A percentile compares a stretch with the other conserved stretches of the same genome.
These are phyloP conservation scores for Melipona beecheii DNA, from an alignment of 2,888 invertebrate genomes.

Conservation along the genomic window DNA sequence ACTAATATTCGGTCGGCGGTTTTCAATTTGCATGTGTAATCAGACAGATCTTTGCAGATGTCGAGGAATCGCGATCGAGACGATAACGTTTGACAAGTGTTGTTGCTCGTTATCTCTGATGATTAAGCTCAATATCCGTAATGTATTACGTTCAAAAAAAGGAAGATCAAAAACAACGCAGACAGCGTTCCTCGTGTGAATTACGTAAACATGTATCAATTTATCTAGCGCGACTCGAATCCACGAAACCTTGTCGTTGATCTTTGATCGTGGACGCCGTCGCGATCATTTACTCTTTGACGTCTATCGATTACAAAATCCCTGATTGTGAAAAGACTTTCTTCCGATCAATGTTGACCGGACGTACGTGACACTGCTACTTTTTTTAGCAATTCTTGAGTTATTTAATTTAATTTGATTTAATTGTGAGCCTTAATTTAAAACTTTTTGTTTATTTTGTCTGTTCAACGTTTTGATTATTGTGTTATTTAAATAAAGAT, in stretches of 20 bases:
- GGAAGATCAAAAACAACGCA: not conserved
- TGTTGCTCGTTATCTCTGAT: not conserved
- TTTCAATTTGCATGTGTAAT: not conserved
- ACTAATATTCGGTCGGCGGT: not conserved
- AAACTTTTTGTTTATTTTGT: no score
- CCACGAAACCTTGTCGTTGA: not conserved
- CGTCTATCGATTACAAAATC: conserved; percentile 7
- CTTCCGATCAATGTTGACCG: no score
- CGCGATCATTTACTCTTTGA: not conserved
- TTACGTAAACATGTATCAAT: conserved; percentile 18
- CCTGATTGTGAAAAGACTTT: no score
- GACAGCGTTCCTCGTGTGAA: not conserved
- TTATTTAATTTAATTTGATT: no score
- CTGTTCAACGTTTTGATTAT: no score
- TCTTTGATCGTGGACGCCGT: not conserved
- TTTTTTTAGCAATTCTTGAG: no score
- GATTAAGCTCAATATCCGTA: not conserved
- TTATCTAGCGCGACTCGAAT: conserved; percentile 32
- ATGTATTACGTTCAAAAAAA: not conserved
- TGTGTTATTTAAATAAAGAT: no score
- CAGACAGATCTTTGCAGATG: not conserved
- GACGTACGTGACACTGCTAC: no score
- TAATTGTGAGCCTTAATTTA: no score
- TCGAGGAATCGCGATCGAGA: not conserved
- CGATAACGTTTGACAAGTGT: not conserved